These are phyloP conservation scores for Embidobia sp. DNA, from an alignment of 2,888 invertebrate genomes.

Conservation along the genomic window DNA sequence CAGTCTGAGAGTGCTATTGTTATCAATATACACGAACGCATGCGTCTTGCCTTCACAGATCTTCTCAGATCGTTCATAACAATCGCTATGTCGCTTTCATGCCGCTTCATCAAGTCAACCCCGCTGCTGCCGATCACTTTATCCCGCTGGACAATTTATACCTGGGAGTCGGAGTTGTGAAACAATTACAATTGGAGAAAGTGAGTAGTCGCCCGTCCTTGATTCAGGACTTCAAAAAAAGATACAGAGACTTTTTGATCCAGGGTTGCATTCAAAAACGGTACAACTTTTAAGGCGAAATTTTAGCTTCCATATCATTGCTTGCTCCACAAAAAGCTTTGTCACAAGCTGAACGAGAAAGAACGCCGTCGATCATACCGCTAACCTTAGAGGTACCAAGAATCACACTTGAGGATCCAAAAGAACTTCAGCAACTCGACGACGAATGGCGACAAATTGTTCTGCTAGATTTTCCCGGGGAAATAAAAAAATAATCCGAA, in stretches of 20 bases:
- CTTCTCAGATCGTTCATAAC: slow-evolving; percentile 56
- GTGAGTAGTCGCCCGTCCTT: slow-evolving; percentile 17
- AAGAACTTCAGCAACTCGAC: slow-evolving; percentile 45
- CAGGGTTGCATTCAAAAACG: slow-evolving; percentile 56
- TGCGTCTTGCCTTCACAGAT: slow-evolving; percentile 51
- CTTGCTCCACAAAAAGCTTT: slow-evolving; percentile 36
- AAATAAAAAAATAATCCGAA: slow-evolving; percentile 35
- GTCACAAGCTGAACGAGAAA: slow-evolving; percentile 16
- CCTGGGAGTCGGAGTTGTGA: slow-evolving; percentile 42
- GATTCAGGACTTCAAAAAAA: slow-evolving; percentile 42
- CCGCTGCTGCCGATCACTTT: slow-evolving; percentile 26
- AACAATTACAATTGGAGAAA: slow-evolving; percentile 49
- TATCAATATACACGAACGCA: slow-evolving; percentile 36
- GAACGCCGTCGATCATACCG: slow-evolving; percentile 2
- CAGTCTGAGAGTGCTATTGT: too few species aligned
- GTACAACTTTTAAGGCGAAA: slow-evolving; percentile 61
- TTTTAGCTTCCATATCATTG: slow-evolving; percentile 33
- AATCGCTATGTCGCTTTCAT: slow-evolving; percentile 41
- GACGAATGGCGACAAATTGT: slow-evolving; percentile 61
- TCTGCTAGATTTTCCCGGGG: slow-evolving; percentile 23
- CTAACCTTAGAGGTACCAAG: neutral
- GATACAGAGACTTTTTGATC: slow-evolving; percentile 60
- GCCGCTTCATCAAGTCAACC: slow-evolving; percentile 46
- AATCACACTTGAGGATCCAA: neutral
- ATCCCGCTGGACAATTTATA: slow-evolving; percentile 52